These are phyloP conservation scores for Decapterus maruadsi DNA, from an alignment of 2,797 vertebrate genomes.

Conservation along the genomic window DNA sequence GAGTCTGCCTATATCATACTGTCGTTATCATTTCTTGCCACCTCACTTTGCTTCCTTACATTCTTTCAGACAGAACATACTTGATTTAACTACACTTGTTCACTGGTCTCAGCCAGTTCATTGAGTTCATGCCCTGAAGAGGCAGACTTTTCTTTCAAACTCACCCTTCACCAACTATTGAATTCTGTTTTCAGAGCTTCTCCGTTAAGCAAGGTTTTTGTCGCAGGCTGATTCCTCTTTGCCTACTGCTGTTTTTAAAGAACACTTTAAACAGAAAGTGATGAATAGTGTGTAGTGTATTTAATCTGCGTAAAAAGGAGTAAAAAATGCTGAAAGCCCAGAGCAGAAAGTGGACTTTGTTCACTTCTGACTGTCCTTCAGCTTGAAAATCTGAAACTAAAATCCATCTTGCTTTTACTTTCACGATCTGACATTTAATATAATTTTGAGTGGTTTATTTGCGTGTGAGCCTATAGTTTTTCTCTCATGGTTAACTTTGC, in stretches of 20 bases:
- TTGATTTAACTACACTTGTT: neutral
- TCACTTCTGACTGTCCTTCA: neutral
- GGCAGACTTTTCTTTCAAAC: constrained; percentile 18
- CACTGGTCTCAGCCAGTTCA: constrained; percentile 15
- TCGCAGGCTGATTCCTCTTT: constrained; percentile 14
- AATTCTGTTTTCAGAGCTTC: constrained; percentile 10
- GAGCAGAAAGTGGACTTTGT: neutral
- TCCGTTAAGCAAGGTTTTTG: neutral
- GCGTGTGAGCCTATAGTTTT: too few species aligned
- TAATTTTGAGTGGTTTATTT: neutral
- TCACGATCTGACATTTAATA: neutral
- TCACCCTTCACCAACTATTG: neutral
- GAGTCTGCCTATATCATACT: neutral
- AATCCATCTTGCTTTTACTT: neutral
- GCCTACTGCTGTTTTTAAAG: neutral
- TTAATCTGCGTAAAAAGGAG: neutral
- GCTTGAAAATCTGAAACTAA: neutral
- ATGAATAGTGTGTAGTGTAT: constrained; percentile 10
- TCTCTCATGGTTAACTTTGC: neutral
- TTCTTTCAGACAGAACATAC: neutral
- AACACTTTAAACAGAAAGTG: constrained; percentile 33
- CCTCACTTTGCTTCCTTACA: neutral
- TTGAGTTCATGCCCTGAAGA: constrained; percentile 17
- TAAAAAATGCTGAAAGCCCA: neutral
- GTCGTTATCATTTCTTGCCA: neutral